These are phyloP conservation scores for Ptilonorhynchus violaceus DNA, from an alignment of 2,113 vertebrate species.

Conservation along the genomic window DNA sequence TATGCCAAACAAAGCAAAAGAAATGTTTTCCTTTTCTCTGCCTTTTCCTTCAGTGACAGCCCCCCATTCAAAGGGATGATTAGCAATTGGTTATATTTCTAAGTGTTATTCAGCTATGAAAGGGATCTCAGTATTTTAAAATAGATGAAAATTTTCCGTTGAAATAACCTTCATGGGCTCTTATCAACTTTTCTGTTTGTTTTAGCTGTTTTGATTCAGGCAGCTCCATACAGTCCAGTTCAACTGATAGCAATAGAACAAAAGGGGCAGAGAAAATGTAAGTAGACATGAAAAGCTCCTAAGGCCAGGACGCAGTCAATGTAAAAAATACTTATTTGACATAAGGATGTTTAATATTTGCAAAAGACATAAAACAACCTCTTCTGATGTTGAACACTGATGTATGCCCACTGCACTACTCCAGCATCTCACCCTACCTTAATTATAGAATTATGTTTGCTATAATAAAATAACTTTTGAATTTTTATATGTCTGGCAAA, in stretches of 20 bases:
- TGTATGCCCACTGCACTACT: not conserved
- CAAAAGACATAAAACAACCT: not conserved
- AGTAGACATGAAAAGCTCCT: not conserved
- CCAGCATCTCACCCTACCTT: not conserved
- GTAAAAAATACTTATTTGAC: not conserved
- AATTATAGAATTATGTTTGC: not conserved
- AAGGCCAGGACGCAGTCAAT: not conserved
- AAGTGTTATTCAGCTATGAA: not conserved
- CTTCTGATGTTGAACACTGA: not conserved
- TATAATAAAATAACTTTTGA: not conserved
- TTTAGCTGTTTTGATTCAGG: conserved; percentile 6
- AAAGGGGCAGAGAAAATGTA: not conserved
- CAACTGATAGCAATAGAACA: not conserved
- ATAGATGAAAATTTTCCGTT: not conserved
- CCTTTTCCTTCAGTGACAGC: conserved; percentile 7
- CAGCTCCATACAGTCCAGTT: not conserved
- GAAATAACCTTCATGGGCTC: not conserved
- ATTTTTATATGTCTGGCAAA: not conserved
- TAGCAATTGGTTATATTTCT: not conserved
- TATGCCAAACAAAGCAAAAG: conserved; percentile 6
- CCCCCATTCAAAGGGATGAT: not conserved
- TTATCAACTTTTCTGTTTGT: not conserved
- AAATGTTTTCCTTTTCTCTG: conserved; percentile 20
- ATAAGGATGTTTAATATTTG: not conserved
- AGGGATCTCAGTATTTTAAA: not conserved